Base-by-base conservation (phyloP, 2,113 vertebrate genomes). In the Hemibagrus wyckioides region DNA sequence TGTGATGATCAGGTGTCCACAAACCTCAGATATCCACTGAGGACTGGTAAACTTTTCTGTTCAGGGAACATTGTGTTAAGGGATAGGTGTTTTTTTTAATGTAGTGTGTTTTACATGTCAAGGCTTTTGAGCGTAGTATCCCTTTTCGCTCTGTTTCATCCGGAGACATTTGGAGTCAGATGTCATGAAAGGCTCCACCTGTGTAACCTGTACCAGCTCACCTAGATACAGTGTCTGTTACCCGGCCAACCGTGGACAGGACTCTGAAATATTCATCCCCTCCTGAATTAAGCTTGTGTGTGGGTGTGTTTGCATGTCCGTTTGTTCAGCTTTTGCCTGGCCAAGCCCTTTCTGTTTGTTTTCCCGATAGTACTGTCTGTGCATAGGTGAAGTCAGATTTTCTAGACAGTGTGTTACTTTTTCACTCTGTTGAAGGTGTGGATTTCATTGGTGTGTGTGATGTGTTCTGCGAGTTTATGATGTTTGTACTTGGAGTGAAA, bases 251-350 rank as follows among this genome's bases (percentile, higher is more conserved):
- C 89, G 82, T 63, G 86, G 88, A 91, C 85, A 88, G 89, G 39
- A 84, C 92, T 89, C 87, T 96, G 83, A 95, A 96, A 94, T 95
- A 95, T 96, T 95, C 90, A 95, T 94, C 30, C 54, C n/a, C 54
- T 85, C 39, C 69, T 67, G 8, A 67, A 84, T 85, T 80, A 83
- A 84, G n/a, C 59, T 57, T 44, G n/a, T 52, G 44, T 84, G 75
- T 77, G 44, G 25, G 75, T 77, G 75, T 77, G 44, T 79, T 52
- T 82, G 36, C 69, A 48, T 52, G 25, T 84, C 41, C 33, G 11
- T 44, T 21, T 67, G 80, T 89, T 83, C 77, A 80, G 77, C 23
- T 69, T 85, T 84, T 33, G 4, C n/a, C 73, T 52, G 73, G 50
- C 36, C 33, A 44, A 86, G 59, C 75, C 71, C 52, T 79, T 77